These are phyloP conservation scores for Solenodon paradoxus DNA, from an alignment of 2,113 vertebrate genomes.

Conservation along the genomic window DNA sequence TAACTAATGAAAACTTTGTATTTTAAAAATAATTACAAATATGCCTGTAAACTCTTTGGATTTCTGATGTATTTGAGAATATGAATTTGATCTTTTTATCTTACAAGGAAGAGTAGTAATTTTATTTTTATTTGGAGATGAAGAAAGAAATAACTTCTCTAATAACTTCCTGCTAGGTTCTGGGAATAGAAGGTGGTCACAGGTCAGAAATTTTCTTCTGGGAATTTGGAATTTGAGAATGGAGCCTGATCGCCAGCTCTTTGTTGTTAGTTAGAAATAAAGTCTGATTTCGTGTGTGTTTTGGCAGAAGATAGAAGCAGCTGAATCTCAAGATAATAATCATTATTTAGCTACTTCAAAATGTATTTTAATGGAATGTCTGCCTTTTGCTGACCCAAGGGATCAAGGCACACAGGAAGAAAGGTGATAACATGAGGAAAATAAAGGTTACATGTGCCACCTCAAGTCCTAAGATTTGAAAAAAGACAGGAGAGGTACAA, in stretches of 20 bases:
- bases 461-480: background rate
- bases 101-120: background rate
- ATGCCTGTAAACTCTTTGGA: background rate
- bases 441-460: background rate
- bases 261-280: background rate
- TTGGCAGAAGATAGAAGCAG: background rate
- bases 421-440: background rate
- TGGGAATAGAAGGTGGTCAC: background rate
- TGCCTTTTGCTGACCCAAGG: background rate
- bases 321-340: background rate
- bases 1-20: background rate
- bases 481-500: background rate
- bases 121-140: background rate
- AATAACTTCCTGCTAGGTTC: background rate
- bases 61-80: slow-evolving; percentile 10
- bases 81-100: background rate
- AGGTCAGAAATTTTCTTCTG: background rate
- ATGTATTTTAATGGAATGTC: background rate
- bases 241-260: background rate
- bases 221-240: background rate
- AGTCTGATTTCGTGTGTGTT: background rate
- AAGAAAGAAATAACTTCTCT: background rate
- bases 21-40: background rate
- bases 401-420: background rate
- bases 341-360: background rate